Evolutionary conservation across 2,113 vertebrate species (phyloP), one percentile per base, ranked within the genome.

Genomic region (Neoarius graeffei): DNA sequence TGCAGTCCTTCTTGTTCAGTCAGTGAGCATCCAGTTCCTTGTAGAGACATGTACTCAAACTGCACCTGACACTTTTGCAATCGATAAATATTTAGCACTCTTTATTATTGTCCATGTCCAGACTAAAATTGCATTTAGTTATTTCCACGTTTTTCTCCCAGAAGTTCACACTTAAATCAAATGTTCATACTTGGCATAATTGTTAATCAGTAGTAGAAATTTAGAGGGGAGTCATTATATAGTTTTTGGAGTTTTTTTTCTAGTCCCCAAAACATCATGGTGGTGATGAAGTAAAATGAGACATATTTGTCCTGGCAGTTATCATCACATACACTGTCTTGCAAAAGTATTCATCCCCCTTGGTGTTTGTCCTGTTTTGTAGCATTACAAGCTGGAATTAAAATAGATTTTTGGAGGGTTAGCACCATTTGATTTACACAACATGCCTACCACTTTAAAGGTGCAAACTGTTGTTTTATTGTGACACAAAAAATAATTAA

Each of bases 241-340:
- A 42, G 23, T 19, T 54, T 20, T 35, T 23, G 11, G 5, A 17
- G 13, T 85, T 9, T 17, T 17, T 13, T 6, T 77, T 52, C 42
- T 42, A 1, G 17, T 27, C n/a, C 9, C 48, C 25, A 5, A 6
- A 56, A n/a, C 14, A n/a, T 19, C 48, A 74, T 13, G 15, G 4
- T 56, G 56, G 23, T 83, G 67, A 76, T 56, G 20, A 27, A 77
- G 25, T 30, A 5, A 19, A 79, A 54, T 0, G 19, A 42, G 35
- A 10, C 76, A 64, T 54, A 81, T 71, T 86, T 81, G 20, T 57
- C 30, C 30, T 42, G 76, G 85, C 85, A 86, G 76, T 81, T 14
- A 79, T 19, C 25, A 42, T 66, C 27, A 80, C 59, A 42, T 42
- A 42, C 42, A 42, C 3, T 42, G 42, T 42, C 42, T 42, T 42